Percentiles rank a stretch among this genome's conserved stretches.
Evolutionary conservation across 2,113 vertebrate species (phyloP).

Genomic region (Felis chaus): DNA sequence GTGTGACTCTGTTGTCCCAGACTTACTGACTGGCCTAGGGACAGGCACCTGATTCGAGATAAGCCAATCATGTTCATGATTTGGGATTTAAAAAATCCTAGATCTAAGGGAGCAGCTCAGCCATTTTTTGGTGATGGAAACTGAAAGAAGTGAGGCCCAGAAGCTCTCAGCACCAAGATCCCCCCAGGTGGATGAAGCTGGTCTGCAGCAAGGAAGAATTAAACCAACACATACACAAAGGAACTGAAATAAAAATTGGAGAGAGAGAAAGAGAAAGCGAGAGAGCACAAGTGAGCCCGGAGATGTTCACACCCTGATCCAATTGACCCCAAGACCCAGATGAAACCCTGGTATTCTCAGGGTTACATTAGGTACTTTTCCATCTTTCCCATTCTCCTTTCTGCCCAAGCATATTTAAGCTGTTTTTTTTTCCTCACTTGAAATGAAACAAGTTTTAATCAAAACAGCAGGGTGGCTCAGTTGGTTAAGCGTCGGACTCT

Average conservation of each 20-base stretch:
- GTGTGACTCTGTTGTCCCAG: background rate
- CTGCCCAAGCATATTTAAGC: background rate
- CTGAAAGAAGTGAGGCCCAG: background rate
- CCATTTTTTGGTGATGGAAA: background rate
- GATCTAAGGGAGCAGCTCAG: background rate
- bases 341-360: background rate
- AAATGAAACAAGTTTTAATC: background rate
- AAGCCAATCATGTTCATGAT: background rate
- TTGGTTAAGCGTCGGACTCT: too few species aligned
- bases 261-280: background rate
- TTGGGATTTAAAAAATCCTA: background rate
- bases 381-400: background rate
- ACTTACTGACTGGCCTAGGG: background rate
- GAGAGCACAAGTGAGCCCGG: background rate
- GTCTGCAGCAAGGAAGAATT: background rate
- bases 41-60: background rate
- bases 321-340: background rate
- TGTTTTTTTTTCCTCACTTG: background rate
- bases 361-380: background rate
- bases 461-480: background rate
- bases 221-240: background rate
- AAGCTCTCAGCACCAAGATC: background rate
- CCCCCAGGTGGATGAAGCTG: background rate
- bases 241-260: background rate
- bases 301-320: too few species aligned